Percentiles rank a stretch among this genome's conserved stretches.
phyloP scores from a whole-genome alignment of 2,888 invertebrate species.

The Mongoloraphidia duomilia region DNA sequence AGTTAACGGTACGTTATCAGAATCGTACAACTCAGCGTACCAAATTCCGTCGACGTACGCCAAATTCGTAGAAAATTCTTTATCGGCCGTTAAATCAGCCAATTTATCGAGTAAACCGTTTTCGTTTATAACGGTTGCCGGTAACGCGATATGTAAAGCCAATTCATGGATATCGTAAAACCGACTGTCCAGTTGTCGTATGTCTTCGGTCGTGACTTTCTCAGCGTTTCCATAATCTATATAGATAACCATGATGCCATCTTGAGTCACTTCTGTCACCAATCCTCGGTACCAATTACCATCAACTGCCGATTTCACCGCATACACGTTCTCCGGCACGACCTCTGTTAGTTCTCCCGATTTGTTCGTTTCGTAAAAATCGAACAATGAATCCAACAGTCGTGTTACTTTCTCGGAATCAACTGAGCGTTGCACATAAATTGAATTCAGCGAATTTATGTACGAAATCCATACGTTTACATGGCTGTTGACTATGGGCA shows the following conservation, averaged over 20 bases:
- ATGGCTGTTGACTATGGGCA: slow-evolving; percentile 44
- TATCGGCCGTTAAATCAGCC: slow-evolving; percentile 32
- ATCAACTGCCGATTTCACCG: slow-evolving; percentile 34
- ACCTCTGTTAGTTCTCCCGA: slow-evolving; percentile 27
- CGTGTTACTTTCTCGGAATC: slow-evolving; percentile 33
- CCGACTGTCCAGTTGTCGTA: slow-evolving; percentile 19
- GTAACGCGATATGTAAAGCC: slow-evolving; percentile 22
- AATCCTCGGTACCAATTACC: slow-evolving; percentile 58
- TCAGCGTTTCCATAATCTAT: slow-evolving; percentile 61
- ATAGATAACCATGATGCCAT: slow-evolving; percentile 37
- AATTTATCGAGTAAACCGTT: slow-evolving; percentile 18
- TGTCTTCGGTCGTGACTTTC: slow-evolving; percentile 29
- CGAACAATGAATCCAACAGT: slow-evolving; percentile 38
- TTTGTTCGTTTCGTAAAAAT: slow-evolving; percentile 36
- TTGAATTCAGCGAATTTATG: slow-evolving; percentile 38
- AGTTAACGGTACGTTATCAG: slow-evolving; percentile 35
- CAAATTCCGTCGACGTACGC: slow-evolving; percentile 35
- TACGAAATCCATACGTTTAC: slow-evolving; percentile 45
- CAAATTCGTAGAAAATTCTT: slow-evolving; percentile 36
- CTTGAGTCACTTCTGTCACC: slow-evolving; percentile 32
- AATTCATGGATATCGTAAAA: slow-evolving; percentile 23
- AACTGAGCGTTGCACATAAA: slow-evolving; percentile 45
- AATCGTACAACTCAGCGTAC: slow-evolving; percentile 35
- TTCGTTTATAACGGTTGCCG: slow-evolving; percentile 15
- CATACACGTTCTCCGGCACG: slow-evolving; percentile 41